These are phyloP conservation scores for Cotesia typhae DNA, from an alignment of 1,140 invertebrate genomes.

Conservation along the genomic window DNA sequence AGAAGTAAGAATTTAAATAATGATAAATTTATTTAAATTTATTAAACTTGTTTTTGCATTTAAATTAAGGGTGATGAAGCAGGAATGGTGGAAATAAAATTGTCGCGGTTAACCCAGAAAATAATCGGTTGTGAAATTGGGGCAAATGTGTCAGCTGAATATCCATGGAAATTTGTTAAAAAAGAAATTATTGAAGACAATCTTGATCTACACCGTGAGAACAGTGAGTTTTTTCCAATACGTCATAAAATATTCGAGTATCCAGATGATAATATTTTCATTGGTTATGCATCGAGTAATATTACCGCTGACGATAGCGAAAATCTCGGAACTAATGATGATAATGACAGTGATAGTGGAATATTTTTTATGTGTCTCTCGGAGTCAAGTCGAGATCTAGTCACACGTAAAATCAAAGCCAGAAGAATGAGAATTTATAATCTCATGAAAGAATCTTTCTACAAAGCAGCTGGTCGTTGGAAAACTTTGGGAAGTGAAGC, in stretches of 20 bases:
- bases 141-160: constrained; percentile 73
- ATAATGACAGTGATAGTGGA: constrained; percentile 56
- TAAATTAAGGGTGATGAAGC: constrained; percentile 41
- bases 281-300: constrained; percentile 74
- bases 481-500: constrained; percentile 70
- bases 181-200: constrained; percentile 72
- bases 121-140: constrained; percentile 65
- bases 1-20: too few species aligned
- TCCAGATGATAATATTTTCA: constrained; percentile 68
- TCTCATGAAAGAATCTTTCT: constrained; percentile 70
- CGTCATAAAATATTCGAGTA: constrained; percentile 66
- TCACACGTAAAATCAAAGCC: constrained; percentile 65
- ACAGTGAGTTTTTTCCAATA: constrained; percentile 69
- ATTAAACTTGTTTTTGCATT: constrained; percentile 12
- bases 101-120: constrained; percentile 64
- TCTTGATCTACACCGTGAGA: constrained; percentile 62
- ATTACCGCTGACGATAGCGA: too few species aligned
- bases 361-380: constrained; percentile 75
- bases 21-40: not conserved
- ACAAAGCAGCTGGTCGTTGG: constrained; percentile 71
- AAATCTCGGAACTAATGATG: too few species aligned
- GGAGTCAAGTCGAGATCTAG: constrained; percentile 59
- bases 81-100: constrained; percentile 52
- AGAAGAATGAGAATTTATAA: constrained; percentile 71
- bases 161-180: constrained; percentile 74